Percentiles rank a stretch among this genome's conserved stretches.
Evolutionary conservation across 2,888 invertebrate genomes (phyloP).

Genomic region (Andrena fulva): DNA sequence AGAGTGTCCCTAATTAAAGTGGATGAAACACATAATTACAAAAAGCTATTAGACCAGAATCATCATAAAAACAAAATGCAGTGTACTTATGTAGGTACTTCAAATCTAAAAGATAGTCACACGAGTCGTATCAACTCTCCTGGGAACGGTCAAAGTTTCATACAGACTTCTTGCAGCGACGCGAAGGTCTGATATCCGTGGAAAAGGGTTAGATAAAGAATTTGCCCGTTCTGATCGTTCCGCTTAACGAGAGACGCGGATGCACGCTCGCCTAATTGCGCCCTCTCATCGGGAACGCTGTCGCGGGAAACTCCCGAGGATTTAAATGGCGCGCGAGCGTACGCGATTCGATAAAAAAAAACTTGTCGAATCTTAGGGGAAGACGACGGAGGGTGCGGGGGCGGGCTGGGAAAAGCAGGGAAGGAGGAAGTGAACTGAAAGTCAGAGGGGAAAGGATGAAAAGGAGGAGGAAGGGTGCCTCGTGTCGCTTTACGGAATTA

Average conservation of each 20-base stretch:
- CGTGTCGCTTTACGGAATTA: constrained; percentile 74
- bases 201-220: constrained; percentile 5
- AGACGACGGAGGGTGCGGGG: neutral
- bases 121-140: constrained; percentile 54
- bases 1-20: too few species aligned
- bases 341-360: constrained; percentile 16
- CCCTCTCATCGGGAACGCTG: constrained; percentile 42
- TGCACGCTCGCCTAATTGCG: constrained; percentile 49
- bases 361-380: neutral
- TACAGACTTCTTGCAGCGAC: constrained; percentile 28
- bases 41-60: too few species aligned
- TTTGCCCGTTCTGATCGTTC: neutral
- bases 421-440: constrained; percentile 50
- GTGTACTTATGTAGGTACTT: neutral
- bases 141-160: constrained; percentile 29
- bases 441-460: constrained; percentile 56
- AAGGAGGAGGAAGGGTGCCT: constrained; percentile 20
- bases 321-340: constrained; percentile 31
- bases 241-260: constrained; percentile 25
- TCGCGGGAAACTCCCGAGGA: constrained; percentile 39
- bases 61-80: neutral
- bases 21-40: too few species aligned
- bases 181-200: constrained; percentile 12
- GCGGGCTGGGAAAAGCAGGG: constrained; percentile 15
- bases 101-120: constrained; percentile 34